These are phyloP conservation scores for Habropoda laboriosa DNA, from an alignment of 1,140 invertebrate genomes.

Conservation along the genomic window DNA sequence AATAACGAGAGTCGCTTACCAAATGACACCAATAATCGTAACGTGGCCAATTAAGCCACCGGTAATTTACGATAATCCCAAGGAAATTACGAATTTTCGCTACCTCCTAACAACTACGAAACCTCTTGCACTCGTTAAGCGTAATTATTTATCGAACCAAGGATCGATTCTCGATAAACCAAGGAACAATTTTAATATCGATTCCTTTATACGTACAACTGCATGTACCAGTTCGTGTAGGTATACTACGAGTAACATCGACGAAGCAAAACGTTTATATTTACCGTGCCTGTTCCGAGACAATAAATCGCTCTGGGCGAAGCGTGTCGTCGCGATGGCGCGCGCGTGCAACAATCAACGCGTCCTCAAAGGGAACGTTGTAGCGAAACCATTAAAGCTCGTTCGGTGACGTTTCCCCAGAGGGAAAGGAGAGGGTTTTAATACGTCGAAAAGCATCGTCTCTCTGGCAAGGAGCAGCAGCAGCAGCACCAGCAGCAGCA, in stretches of 20 bases:
- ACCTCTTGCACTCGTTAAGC: too few species aligned
- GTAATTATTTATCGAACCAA: too few species aligned
- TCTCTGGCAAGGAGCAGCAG: too few species aligned
- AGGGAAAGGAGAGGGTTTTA: neutral
- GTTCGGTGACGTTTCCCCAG: slow-evolving; percentile 2
- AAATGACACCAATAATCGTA: slow-evolving; percentile 45
- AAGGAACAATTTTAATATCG: neutral
- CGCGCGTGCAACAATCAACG: slow-evolving; percentile 51
- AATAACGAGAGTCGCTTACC: slow-evolving; percentile 54
- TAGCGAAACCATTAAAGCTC: slow-evolving; percentile 61
- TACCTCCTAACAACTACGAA: neutral
- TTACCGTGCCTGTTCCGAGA: neutral
- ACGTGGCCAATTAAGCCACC: slow-evolving; percentile 13
- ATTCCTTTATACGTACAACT: too few species aligned
- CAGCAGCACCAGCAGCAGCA: too few species aligned
- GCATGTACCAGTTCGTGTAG: too few species aligned
- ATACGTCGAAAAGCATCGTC: slow-evolving; percentile 32
- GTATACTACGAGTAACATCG: neutral
- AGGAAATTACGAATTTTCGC: slow-evolving; percentile 10
- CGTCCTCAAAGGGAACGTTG: slow-evolving; percentile 54
- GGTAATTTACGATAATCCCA: slow-evolving; percentile 29
- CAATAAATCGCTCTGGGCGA: slow-evolving; percentile 11
- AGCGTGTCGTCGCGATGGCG: slow-evolving; percentile 10
- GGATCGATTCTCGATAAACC: too few species aligned
- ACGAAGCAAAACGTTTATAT: slow-evolving; percentile 16